Percentiles rank a stretch among this genome's conserved stretches.
Conservation (phyloP, 2,113 vertebrate species). For the Cettia cetti region DNA sequence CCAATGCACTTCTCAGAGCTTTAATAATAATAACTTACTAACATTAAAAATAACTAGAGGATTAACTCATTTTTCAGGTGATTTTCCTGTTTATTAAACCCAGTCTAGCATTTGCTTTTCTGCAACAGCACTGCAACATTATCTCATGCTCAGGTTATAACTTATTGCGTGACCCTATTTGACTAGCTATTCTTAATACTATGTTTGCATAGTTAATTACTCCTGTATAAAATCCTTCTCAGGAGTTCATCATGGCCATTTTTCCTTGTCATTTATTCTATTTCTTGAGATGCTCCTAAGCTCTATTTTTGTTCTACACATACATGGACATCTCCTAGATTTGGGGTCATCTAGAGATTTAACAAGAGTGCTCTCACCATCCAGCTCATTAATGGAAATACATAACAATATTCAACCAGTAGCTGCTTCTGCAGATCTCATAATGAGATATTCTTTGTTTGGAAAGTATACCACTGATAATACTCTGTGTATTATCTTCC, state of each 20-base stretch:
- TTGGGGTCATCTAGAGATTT: background rate
- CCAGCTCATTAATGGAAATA: conserved; percentile 32
- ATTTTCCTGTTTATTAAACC: background rate
- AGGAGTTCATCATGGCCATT: background rate
- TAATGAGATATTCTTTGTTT: background rate
- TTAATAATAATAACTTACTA: background rate
- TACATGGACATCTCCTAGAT: background rate
- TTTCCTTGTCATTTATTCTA: background rate
- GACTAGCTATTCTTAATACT: background rate
- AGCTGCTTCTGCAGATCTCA: background rate
- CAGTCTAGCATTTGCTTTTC: background rate
- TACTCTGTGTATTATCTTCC: background rate
- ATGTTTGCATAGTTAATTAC: background rate
- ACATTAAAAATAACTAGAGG: background rate
- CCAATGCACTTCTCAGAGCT: background rate
- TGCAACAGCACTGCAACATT: background rate
- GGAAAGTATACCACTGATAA: background rate
- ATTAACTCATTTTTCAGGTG: background rate
- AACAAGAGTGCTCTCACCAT: conserved; percentile 5
- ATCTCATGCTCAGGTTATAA: background rate
- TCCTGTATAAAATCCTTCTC: background rate
- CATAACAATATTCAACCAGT: background rate
- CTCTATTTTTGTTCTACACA: background rate
- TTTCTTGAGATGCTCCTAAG: background rate
- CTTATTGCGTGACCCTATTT: background rate